Evolutionary conservation across 2,888 invertebrate species (phyloP).

Genomic region (Bimastos eiseni): DNA sequence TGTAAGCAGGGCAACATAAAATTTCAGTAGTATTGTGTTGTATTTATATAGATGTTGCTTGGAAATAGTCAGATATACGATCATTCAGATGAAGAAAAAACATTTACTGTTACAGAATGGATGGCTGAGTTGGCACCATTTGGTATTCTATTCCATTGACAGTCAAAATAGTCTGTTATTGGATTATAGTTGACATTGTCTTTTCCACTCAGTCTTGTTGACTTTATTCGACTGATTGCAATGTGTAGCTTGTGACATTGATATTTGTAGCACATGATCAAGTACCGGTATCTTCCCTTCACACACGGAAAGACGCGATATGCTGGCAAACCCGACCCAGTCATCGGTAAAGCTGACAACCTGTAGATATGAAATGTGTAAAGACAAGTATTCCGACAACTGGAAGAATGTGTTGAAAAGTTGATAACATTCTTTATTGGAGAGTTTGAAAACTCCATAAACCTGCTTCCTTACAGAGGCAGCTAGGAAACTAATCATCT

Average conservation of each 20-base stretch:
- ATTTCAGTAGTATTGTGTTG: too few relatives aligned
- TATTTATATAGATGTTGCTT: too few relatives aligned
- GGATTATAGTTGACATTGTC: too few relatives aligned
- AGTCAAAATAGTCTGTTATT: background rate
- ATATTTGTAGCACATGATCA: constrained; percentile 93
- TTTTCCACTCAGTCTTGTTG: background rate
- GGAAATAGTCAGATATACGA: too few relatives aligned
- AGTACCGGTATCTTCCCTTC: constrained; percentile 97
- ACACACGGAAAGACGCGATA: constrained; percentile 96
- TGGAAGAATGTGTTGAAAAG: background rate
- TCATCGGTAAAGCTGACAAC: constrained; percentile 27
- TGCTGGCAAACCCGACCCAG: constrained; percentile 51
- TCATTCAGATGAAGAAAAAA: too few relatives aligned
- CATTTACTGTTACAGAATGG: background rate
- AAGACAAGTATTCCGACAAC: background rate
- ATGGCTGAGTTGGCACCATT: background rate
- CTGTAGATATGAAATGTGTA: background rate
- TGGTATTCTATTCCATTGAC: background rate
- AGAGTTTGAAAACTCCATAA: background rate
- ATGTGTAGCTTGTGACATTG: background rate
- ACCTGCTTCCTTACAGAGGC: background rate
- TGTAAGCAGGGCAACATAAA: too few relatives aligned
- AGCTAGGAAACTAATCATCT: background rate
- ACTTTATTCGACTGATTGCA: background rate
- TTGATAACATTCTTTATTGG: background rate